phyloP scores from a whole-genome alignment of 1,140 invertebrate species.

The Apis cerana region DNA sequence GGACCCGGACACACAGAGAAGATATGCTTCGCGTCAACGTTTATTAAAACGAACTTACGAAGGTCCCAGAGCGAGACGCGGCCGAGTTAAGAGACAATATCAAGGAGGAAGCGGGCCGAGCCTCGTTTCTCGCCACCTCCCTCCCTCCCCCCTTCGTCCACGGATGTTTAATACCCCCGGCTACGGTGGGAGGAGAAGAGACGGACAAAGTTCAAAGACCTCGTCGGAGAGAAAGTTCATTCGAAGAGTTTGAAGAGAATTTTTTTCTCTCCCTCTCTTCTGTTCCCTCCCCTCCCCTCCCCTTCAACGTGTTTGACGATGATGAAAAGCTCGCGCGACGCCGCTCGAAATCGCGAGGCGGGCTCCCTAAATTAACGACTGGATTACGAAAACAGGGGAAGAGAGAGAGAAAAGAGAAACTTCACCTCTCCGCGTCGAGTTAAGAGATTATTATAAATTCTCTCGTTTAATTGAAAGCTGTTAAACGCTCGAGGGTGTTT shows the following conservation, averaged over 20 bases:
- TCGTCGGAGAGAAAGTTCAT: constrained; percentile 13
- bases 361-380: constrained; percentile 5
- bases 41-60: constrained; percentile 2
- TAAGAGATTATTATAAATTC: constrained; percentile 3
- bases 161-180: background rate
- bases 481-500: no score
- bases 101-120: no score
- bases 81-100: background rate
- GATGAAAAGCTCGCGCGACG: constrained; percentile 6
- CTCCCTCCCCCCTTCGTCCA: background rate
- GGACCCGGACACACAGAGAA: background rate
- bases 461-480: constrained; percentile 6
- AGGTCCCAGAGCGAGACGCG: background rate
- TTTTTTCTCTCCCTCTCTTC: no score
- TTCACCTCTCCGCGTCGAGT: background rate
- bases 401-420: background rate
- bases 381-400: background rate
- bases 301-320: background rate
- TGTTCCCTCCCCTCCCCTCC: no score
- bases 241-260: constrained; percentile 18
- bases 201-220: constrained; percentile 20
- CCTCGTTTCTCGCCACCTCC: background rate
- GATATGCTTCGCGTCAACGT: background rate
- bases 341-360: background rate
- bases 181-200: background rate